Evolutionary conservation across 2,113 vertebrate species (phyloP).

Genomic region (Sialia sialis): DNA sequence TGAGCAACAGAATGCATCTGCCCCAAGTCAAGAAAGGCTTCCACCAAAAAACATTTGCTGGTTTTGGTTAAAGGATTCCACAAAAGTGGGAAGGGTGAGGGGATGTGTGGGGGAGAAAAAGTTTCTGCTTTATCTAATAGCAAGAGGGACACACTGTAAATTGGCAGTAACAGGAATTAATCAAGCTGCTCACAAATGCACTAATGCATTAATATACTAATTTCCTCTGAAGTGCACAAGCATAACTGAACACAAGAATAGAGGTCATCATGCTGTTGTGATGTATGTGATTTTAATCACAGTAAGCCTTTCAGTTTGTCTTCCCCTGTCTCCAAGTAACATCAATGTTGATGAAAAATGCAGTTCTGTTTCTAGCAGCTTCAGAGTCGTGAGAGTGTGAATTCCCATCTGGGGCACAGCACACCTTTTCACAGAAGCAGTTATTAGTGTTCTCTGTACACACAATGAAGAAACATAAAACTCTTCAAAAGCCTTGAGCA

Average conservation of each 20-base stretch:
- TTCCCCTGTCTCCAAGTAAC: background rate
- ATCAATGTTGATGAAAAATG: background rate
- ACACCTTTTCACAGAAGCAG: background rate
- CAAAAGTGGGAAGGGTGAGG: background rate
- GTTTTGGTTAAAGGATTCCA: background rate
- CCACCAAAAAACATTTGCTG: background rate
- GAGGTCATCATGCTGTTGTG: background rate
- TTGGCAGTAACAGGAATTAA: background rate
- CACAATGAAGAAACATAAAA: background rate
- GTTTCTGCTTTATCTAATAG: background rate
- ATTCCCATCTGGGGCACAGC: background rate
- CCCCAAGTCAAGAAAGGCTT: background rate
- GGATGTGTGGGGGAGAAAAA: accelerated
- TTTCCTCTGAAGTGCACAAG: background rate
- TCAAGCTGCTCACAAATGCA: background rate
- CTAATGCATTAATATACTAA: background rate
- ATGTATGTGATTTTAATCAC: background rate
- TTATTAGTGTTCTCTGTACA: background rate
- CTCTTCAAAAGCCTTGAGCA: background rate
- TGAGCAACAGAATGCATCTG: background rate
- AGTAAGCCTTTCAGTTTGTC: background rate
- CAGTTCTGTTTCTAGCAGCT: background rate
- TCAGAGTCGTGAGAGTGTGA: background rate
- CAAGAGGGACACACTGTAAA: background rate
- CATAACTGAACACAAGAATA: background rate